phyloP scores from a whole-genome alignment of 2,888 invertebrate species.

The Drosophila kambysellisi region DNA sequence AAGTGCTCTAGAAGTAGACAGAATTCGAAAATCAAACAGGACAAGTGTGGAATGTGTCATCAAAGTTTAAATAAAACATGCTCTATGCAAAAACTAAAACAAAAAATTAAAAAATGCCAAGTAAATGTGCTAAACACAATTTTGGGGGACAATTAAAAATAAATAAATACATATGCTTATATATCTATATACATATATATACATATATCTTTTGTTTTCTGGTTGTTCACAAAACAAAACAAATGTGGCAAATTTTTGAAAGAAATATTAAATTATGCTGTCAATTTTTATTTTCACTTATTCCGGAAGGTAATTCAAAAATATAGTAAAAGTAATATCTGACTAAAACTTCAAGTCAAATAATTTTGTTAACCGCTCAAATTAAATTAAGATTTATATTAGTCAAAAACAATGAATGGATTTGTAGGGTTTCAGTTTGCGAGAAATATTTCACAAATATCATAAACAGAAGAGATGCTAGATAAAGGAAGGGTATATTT shows the following conservation, averaged over 20 bases:
- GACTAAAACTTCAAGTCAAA: background rate
- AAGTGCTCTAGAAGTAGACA: conserved; percentile 24
- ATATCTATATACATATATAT: background rate
- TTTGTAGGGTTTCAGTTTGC: background rate
- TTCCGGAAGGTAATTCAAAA: background rate
- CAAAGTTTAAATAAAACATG: conserved; percentile 33
- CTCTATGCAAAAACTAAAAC: conserved; percentile 9
- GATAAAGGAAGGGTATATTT: background rate
- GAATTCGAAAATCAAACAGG: conserved; percentile 5
- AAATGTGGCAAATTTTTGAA: conserved; percentile 16
- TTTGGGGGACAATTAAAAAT: conserved; percentile 12
- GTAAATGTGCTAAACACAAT: conserved; percentile 1
- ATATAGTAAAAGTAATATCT: background rate
- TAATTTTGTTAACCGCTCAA: background rate
- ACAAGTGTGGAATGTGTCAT: conserved; percentile 41
- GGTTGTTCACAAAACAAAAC: conserved; percentile 2
- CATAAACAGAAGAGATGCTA: background rate
- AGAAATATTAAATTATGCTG: conserved; percentile 33
- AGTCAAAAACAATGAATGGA: background rate
- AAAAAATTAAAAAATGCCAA: no score
- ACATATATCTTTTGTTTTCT: no score
- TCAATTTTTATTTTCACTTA: conserved; percentile 24
- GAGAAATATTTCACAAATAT: background rate
- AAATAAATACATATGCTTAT: conserved; percentile 15
- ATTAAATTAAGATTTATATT: background rate